A percentile compares a stretch with the other conserved stretches of the same genome.
phyloP scores from a whole-genome alignment of 1,140 invertebrate species.

The Lepidotrigona ventralis region DNA sequence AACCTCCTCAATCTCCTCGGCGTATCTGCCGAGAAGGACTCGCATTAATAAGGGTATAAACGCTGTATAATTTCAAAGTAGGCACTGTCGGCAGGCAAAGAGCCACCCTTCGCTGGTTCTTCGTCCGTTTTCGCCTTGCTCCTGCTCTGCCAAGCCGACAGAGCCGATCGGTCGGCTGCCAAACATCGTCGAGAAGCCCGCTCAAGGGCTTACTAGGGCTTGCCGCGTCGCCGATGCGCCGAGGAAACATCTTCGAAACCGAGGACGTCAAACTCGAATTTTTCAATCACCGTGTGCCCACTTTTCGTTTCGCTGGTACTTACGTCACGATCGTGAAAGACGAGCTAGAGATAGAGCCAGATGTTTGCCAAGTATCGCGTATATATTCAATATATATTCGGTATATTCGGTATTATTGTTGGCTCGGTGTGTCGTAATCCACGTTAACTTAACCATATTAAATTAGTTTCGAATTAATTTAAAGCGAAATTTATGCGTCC shows the following conservation, averaged over 20 bases:
- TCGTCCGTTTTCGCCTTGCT: not conserved
- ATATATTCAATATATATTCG: no score
- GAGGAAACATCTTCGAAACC: no score
- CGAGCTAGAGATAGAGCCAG: no score
- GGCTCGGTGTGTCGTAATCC: not conserved
- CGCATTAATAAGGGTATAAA: conserved; percentile 74
- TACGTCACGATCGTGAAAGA: not conserved
- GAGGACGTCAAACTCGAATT: no score
- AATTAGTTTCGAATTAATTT: conserved; percentile 22
- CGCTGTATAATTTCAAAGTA: conserved; percentile 65
- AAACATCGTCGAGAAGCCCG: no score
- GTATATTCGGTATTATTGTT: not conserved
- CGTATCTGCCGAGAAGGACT: conserved; percentile 61
- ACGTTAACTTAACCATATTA: conserved; percentile 18
- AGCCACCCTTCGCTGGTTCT: conserved; percentile 23
- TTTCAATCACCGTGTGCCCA: no score
- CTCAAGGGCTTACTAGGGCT: no score
- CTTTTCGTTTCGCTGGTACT: no score
- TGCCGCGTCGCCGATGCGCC: no score
- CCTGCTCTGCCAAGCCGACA: not conserved
- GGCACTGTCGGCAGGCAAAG: conserved; percentile 37
- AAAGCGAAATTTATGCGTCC: conserved; percentile 23
- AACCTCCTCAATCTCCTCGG: conserved; percentile 64
- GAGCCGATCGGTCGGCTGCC: no score
- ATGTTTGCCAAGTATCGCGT: not conserved